These are phyloP conservation scores for Autographa pulchrina DNA, from an alignment of 2,888 invertebrate species.

Conservation along the genomic window DNA sequence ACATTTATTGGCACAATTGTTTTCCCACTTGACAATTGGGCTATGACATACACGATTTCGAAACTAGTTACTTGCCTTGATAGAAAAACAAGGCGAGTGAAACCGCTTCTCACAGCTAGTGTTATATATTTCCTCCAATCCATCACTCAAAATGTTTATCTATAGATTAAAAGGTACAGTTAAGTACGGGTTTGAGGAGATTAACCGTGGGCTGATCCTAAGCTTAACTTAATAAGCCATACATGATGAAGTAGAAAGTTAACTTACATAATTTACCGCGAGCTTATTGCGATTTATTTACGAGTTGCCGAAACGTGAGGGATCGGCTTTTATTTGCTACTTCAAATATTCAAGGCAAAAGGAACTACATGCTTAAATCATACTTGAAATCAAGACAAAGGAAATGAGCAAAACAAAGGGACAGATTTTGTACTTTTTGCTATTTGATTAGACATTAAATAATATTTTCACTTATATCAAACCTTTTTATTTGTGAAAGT, in stretches of 20 bases:
- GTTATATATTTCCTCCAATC: neutral
- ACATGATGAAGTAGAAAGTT: conserved; percentile 16
- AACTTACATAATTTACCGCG: neutral
- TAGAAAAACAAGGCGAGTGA: no score
- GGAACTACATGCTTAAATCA: neutral
- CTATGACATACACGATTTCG: no score
- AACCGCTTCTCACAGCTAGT: no score
- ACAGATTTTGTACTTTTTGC: no score
- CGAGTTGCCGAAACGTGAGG: conserved; percentile 3
- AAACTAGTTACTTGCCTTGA: no score
- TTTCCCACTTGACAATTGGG: no score
- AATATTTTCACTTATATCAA: no score
- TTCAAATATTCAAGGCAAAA: neutral
- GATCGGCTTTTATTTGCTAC: neutral
- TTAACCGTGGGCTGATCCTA: conserved; percentile 27
- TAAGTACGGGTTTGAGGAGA: conserved; percentile 17
- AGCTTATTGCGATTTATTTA: neutral
- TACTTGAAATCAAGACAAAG: neutral
- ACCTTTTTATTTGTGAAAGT: no score
- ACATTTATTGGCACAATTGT: no score
- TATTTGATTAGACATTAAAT: no score
- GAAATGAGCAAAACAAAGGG: no score
- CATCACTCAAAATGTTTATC: conserved; percentile 6
- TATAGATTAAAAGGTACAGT: conserved; percentile 19
- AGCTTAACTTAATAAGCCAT: conserved; percentile 26